Base-by-base conservation (phyloP, 2,797 vertebrate species). In the Melanotaenia pygmaea region DNA sequence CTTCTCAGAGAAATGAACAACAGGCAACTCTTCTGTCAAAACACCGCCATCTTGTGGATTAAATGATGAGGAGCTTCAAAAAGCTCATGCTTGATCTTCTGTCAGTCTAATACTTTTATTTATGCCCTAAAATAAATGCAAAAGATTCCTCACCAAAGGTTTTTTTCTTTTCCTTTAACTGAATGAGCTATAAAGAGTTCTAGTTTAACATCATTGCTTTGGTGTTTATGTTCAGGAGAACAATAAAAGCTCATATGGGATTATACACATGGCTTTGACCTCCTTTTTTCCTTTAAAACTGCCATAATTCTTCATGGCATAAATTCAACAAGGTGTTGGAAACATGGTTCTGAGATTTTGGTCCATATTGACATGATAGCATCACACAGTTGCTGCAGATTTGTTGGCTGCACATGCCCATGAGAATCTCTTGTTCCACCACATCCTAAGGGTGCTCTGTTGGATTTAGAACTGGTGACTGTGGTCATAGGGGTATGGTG, bases 1-100 rank as follows among this genome's bases (percentile, higher is more conserved):
- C 22, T 38, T 22, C 56, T 32, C 14, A 38, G 22, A 67, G 26
- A 60, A 60, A 28, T 16, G 0, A 54, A 53, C 7, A 35, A 3
- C 2, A 51, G 43, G 0, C n/a, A 5, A 2, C 0, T 74, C 32
- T 64, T 16, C 51, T 81, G 79, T 66, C 81, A 68, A 60, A 56
- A 80, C 59, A 74, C 3, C 78, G 53, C 90, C 93, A 93, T 70
- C 92, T 88, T 88, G 89, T 84, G 91, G 89, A 11, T 2, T 10
- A 68, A 34, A 54, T 24, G 4, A 26, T 4, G 16, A 64, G 1
- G 20, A 22, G 38, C 0, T 0, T 32, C 8, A 28, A 35, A 18
- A 14, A 5, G 34, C 59, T n/a, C 26, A 28, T 28, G n/a, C 5
- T 18, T 43, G 40, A 45, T 20, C 43, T 45, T 40, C 38, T 58